Conservation (phyloP, 2,113 vertebrate species). For the Copsychus sechellarum region DNA sequence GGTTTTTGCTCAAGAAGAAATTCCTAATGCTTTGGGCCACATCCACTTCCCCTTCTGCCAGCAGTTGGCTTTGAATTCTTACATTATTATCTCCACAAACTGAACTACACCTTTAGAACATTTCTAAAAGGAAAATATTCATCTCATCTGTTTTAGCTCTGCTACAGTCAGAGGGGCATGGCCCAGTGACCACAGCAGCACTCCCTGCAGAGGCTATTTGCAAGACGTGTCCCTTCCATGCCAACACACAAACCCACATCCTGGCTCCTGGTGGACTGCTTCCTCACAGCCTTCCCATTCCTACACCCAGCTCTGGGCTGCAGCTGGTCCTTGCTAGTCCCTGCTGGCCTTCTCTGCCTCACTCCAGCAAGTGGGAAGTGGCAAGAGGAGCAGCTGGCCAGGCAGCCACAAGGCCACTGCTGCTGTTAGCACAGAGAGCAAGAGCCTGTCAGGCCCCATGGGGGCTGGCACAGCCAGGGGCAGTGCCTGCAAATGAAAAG, state of each 20-base stretch:
- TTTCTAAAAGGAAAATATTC: neutral
- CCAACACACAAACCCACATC: neutral
- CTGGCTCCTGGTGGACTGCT: neutral
- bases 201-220: neutral
- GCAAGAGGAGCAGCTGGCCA: neutral
- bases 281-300: neutral
- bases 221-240: neutral
- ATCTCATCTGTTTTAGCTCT: neutral
- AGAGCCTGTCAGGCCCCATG: fast-evolving
- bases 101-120: neutral
- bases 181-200: neutral
- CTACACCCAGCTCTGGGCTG: neutral
- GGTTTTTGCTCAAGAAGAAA: neutral
- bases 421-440: neutral
- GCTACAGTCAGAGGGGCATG: neutral
- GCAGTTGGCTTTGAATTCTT: neutral
- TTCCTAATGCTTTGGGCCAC: neutral
- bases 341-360: neutral
- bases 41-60: neutral
- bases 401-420: neutral
- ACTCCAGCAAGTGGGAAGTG: neutral
- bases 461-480: neutral
- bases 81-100: neutral
- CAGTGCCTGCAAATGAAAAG: neutral
- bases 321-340: neutral